Percentiles rank a stretch among this genome's conserved stretches.
Evolutionary conservation across 2,113 vertebrate species (phyloP).

Genomic region (Gallinago paraguaiae): DNA sequence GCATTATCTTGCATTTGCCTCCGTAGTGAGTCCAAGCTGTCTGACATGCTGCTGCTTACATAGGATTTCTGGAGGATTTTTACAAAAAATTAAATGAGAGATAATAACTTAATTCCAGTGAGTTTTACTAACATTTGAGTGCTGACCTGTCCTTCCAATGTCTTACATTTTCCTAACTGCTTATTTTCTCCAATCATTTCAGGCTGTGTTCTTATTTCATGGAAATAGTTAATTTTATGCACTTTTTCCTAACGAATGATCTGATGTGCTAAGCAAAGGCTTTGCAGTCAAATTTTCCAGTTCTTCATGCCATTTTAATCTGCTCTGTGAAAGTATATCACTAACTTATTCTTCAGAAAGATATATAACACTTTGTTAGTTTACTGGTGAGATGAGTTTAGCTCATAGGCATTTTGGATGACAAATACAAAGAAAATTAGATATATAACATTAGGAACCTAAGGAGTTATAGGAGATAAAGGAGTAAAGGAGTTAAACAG

Average conservation of each 20-base stretch:
- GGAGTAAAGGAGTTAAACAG: background rate
- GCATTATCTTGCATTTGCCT: background rate
- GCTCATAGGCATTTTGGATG: background rate
- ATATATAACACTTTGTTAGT: background rate
- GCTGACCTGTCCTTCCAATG: background rate
- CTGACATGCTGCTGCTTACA: background rate
- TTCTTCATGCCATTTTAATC: background rate
- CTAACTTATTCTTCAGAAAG: background rate
- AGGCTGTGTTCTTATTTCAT: background rate
- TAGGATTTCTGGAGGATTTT: background rate
- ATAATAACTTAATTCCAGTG: background rate
- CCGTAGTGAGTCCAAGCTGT: background rate
- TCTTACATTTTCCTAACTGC: background rate
- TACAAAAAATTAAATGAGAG: background rate
- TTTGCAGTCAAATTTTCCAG: background rate
- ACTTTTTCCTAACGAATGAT: background rate
- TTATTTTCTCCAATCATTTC: background rate
- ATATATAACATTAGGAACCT: background rate
- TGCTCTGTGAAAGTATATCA: accelerated
- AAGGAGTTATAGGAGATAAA: background rate
- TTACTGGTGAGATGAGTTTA: background rate
- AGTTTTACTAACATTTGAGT: background rate
- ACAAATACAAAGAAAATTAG: background rate
- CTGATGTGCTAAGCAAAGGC: accelerated
- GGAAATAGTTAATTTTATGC: accelerated